Conservation (phyloP, 1,140 invertebrate species). For the Adoxophyes honmai region DNA sequence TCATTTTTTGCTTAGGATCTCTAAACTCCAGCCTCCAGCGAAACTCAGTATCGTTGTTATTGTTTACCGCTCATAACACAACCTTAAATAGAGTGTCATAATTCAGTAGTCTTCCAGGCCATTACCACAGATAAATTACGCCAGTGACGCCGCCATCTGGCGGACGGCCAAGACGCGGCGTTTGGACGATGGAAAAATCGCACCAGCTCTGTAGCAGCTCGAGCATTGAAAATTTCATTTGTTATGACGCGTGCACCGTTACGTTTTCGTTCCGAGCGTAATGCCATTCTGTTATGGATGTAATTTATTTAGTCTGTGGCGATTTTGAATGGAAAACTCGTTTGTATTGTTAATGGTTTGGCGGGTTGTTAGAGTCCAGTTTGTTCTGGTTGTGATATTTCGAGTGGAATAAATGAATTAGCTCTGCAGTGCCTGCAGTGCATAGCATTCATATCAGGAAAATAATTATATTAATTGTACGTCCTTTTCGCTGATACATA, state of each 20-base stretch:
- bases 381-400: no score
- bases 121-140: conserved; percentile 22
- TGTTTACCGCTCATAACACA: conserved; percentile 11
- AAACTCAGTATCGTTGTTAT: not conserved
- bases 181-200: conserved; percentile 27
- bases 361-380: no score
- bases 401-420: no score
- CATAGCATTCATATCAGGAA: no score
- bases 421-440: no score
- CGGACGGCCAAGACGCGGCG: conserved; percentile 23
- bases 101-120: conserved; percentile 21
- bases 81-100: conserved; percentile 32
- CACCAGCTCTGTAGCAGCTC: conserved; percentile 1
- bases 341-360: not conserved
- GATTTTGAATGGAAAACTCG: not conserved
- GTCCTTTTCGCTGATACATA: not conserved
- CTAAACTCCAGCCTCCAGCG: no score
- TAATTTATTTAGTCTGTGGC: conserved; percentile 13
- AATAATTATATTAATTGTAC: not conserved
- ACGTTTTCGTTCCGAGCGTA: conserved; percentile 1
- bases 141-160: conserved; percentile 20
- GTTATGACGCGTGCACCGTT: conserved; percentile 12
- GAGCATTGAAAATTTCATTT: conserved; percentile 14
- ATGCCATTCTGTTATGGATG: not conserved
- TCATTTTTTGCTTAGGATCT: no score